Conservation (phyloP, 1,140 invertebrate species). For the Lepidostoma basale region DNA sequence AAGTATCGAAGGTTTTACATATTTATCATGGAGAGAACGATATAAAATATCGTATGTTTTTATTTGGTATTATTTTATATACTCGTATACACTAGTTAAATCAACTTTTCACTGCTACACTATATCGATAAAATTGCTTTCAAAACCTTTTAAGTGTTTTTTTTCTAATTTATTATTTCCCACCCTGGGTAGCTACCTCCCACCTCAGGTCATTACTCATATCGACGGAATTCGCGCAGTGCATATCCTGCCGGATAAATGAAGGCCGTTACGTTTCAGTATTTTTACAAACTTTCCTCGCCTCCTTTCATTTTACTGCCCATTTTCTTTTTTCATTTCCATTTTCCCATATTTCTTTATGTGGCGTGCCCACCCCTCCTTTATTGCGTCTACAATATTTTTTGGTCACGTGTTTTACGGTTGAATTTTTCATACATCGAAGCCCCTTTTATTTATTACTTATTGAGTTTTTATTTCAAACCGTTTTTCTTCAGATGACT, state of each 20-base stretch:
- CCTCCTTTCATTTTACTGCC: background rate
- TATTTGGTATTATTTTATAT: too few relatives aligned
- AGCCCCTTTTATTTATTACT: conserved; percentile 43
- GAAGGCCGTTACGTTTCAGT: conserved; percentile 1
- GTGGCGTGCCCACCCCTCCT: background rate
- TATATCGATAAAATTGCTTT: too few relatives aligned
- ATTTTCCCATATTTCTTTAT: conserved; percentile 24
- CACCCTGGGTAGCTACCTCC: background rate
- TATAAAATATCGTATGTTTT: too few relatives aligned
- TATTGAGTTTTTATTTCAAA: conserved; percentile 41
- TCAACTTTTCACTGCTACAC: too few relatives aligned
- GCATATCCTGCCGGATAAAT: background rate
- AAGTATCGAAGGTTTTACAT: too few relatives aligned
- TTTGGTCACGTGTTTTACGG: conserved; percentile 42
- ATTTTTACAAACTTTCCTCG: background rate
- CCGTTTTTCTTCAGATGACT: conserved; percentile 18
- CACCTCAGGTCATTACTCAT: conserved; percentile 3
- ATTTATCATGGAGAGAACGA: too few relatives aligned
- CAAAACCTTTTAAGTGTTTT: too few relatives aligned
- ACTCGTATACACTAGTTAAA: too few relatives aligned
- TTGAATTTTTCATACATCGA: conserved; percentile 43
- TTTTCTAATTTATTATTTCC: conserved; percentile 15
- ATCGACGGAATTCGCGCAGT: background rate
- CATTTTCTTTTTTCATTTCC: conserved; percentile 9
- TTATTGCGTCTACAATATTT: conserved; percentile 30